Percentiles rank a stretch among this genome's conserved stretches.
These are phyloP conservation scores for Tineola bisselliella DNA, from an alignment of 2,888 invertebrate genomes.

Conservation along the genomic window DNA sequence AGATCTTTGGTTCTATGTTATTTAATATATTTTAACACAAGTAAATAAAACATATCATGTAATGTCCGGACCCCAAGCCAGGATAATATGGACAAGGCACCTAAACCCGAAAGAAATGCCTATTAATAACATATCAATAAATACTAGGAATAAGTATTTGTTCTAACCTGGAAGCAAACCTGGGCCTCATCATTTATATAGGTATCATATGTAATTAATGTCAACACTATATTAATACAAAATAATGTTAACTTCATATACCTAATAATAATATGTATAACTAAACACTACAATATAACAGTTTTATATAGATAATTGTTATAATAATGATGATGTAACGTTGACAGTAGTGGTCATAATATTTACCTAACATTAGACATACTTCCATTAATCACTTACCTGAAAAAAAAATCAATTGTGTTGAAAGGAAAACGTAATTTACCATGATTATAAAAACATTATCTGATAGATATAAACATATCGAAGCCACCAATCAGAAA, in stretches of 20 bases:
- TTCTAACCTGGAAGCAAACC: no score
- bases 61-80: no score
- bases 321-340: neutral
- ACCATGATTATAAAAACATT: conserved; percentile 57
- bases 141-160: no score
- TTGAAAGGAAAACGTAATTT: conserved; percentile 10
- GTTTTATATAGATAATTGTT: neutral
- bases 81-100: no score
- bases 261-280: no score
- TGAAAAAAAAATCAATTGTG: conserved; percentile 8
- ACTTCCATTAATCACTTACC: neutral
- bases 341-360: neutral
- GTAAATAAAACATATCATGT: no score
- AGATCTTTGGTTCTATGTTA: neutral
- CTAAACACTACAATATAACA: neutral
- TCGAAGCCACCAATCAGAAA: conserved; percentile 65
- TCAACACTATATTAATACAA: no score
- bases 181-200: no score
- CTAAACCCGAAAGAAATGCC: no score
- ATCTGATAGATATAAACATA: conserved; percentile 61
- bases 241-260: no score
- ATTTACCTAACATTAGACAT: conserved; percentile 1
- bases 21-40: neutral
- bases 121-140: no score
- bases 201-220: no score